Percentiles rank a stretch among this genome's conserved stretches.
Evolutionary conservation across 2,888 invertebrate genomes (phyloP).

Genomic region (Pardosa pseudoannulata): DNA sequence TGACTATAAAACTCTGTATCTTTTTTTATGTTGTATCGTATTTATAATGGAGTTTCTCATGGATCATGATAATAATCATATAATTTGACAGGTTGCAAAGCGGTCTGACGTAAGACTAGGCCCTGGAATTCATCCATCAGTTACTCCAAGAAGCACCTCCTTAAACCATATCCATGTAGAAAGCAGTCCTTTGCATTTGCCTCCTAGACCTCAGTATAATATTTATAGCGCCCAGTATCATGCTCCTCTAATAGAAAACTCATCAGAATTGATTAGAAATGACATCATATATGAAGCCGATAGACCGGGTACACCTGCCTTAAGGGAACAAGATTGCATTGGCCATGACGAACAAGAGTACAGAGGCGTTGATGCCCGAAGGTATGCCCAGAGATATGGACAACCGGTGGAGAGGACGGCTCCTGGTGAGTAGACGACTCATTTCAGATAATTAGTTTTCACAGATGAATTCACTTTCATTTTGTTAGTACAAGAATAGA

Average conservation of each 20-base stretch:
- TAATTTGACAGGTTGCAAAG: conserved; percentile 63
- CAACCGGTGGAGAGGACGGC: conserved; percentile 30
- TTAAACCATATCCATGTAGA: conserved; percentile 24
- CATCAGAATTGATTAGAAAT: neutral
- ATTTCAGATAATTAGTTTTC: too few species aligned
- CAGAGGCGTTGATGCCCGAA: conserved; percentile 19
- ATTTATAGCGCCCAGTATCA: conserved; percentile 37
- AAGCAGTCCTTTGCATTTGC: conserved; percentile 1
- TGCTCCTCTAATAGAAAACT: conserved; percentile 28
- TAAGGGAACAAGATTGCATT: neutral
- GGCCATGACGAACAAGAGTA: conserved; percentile 8
- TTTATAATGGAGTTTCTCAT: too few species aligned
- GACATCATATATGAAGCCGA: conserved; percentile 34
- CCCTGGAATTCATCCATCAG: neutral
- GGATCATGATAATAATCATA: too few species aligned
- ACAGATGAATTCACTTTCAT: too few species aligned
- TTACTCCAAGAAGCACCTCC: conserved; percentile 14
- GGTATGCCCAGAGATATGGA: neutral
- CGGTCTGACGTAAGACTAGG: conserved; percentile 47
- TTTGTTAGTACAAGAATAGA: too few species aligned
- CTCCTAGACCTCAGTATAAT: conserved; percentile 38
- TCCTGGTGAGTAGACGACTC: conserved; percentile 36
- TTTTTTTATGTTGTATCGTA: too few species aligned
- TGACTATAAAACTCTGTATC: too few species aligned
- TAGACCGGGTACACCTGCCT: conserved; percentile 52